Percentiles rank a stretch among this genome's conserved stretches.
phyloP scores from a whole-genome alignment of 2,113 vertebrate species.

The Colossoma macropomum region DNA sequence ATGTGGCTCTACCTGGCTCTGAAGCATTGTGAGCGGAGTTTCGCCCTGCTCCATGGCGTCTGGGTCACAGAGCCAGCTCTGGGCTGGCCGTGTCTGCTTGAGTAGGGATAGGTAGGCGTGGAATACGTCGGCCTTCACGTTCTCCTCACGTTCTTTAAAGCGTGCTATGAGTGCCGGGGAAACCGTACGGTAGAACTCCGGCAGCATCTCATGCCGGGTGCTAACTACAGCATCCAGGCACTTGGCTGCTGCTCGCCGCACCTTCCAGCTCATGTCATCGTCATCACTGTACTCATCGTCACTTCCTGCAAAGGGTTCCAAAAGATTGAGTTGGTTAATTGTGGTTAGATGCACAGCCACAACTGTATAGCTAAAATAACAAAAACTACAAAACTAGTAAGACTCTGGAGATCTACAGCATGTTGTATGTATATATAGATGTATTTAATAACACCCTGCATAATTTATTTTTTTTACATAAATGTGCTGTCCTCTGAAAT shows the following conservation, averaged over 20 bases:
- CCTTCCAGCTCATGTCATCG: constrained; percentile 99
- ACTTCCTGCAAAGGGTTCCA: constrained; percentile 78
- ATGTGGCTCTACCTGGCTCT: constrained; percentile 87
- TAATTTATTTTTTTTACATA: not conserved
- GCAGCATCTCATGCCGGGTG: constrained; percentile 98
- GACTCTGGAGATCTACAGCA: not conserved
- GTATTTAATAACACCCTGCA: not conserved
- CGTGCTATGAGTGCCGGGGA: constrained; percentile 95
- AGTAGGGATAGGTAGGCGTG: constrained; percentile 97
- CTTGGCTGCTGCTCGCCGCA: constrained; percentile 93
- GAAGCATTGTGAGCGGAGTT: constrained; percentile 96
- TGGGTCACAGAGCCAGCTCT: constrained; percentile 96
- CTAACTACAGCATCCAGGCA: constrained; percentile 96
- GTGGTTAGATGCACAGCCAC: too few relatives aligned
- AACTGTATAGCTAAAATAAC: too few relatives aligned
- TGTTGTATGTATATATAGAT: not conserved
- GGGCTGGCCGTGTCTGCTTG: constrained; percentile 96
- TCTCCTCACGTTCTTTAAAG: constrained; percentile 98
- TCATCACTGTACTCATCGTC: constrained; percentile 99
- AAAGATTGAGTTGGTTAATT: not conserved
- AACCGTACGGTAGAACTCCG: constrained; percentile 96
- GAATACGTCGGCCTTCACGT: constrained; percentile 98
- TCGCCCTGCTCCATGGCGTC: constrained; percentile 99
- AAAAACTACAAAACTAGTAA: not conserved
- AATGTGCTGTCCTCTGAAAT: not conserved